These are phyloP conservation scores for Smutsia gigantea DNA, from an alignment of 2,797 vertebrate genomes.

Conservation along the genomic window DNA sequence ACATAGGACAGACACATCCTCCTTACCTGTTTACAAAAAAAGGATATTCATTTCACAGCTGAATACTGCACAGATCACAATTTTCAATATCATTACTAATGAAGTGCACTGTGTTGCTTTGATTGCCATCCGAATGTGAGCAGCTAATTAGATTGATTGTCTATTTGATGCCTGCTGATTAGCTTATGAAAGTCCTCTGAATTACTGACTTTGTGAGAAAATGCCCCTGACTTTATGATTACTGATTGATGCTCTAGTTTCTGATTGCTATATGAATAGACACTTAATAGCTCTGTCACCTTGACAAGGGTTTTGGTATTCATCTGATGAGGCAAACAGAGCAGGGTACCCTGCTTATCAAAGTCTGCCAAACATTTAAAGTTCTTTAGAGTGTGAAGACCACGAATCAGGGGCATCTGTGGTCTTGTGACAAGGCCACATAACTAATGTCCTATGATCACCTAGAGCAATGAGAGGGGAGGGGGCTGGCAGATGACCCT, in stretches of 20 bases:
- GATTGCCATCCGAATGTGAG: conserved; percentile 86
- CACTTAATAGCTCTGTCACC: conserved; percentile 85
- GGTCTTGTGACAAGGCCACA: conserved; percentile 45
- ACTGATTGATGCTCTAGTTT: conserved; percentile 87
- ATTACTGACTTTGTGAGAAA: conserved; percentile 86
- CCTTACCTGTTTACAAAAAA: conserved; percentile 68
- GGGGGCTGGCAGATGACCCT: neutral
- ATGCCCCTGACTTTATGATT: conserved; percentile 86
- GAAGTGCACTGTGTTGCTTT: conserved; percentile 84
- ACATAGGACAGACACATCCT: neutral
- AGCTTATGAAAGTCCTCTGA: conserved; percentile 87
- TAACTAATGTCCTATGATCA: neutral
- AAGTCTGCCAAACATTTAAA: conserved; percentile 63
- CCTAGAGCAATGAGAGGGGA: neutral
- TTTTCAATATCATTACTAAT: conserved; percentile 87
- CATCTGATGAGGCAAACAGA: conserved; percentile 80
- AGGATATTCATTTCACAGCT: conserved; percentile 71
- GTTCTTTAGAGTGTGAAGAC: conserved; percentile 60
- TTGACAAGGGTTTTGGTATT: conserved; percentile 84
- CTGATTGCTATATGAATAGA: conserved; percentile 87
- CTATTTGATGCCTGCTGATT: conserved; percentile 89
- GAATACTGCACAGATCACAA: conserved; percentile 83
- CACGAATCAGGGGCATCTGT: neutral
- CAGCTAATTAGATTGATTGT: conserved; percentile 90
- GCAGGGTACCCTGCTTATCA: conserved; percentile 59